Base-by-base conservation (phyloP, 2,888 invertebrate species). In the Melipona bicolor region DNA sequence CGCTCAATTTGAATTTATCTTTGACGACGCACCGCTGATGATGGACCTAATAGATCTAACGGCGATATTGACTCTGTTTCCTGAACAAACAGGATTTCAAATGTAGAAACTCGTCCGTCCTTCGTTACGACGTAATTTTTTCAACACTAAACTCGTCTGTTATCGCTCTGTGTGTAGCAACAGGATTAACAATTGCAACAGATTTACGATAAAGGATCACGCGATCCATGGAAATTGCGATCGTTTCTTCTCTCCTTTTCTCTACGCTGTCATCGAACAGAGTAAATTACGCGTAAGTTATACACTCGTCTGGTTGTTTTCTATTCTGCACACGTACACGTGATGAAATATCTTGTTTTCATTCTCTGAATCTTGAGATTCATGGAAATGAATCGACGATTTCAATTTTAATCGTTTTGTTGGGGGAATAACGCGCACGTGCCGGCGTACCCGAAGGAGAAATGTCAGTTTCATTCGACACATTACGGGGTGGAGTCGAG, bases 71-170 rank as follows among this genome's bases (percentile, higher is more conserved):
- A 17, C 21, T 13, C 21, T 27, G 9, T 36, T 56, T 67, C 49
- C 49, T 54, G 17, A 54, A 64, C 27, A 52, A 70, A 71, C 50
- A 27, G 32, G 27, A 50, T 17, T 9, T 0, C 27, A 17, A 17
- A 32, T 43, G 19, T 13, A 36, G 36, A 15, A 15, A 5, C 56
- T 49, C 17, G 17, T 21, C 27, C 17, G 50, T 43, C 69, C 43
- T 71, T 78, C 50, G 61, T 49, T 79, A 75, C 83, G 74, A 56
- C 79, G 83, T 62, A 84, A 77, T 79, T 83, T 79, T 27, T 84
- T 77, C 65, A 36, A 65, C n/a, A 11, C 11, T 17, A 15, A 70
- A 61, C 56, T 32, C 49, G 24, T 32, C n/a, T 52, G 76, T 85
- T 85, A 73, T 81, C 80, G 56, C 9, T 36, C 36, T 9, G 36